Percentiles rank a stretch among this genome's conserved stretches.
Evolutionary conservation across 2,113 vertebrate species (phyloP).

Genomic region (Ctenomys sociabilis): DNA sequence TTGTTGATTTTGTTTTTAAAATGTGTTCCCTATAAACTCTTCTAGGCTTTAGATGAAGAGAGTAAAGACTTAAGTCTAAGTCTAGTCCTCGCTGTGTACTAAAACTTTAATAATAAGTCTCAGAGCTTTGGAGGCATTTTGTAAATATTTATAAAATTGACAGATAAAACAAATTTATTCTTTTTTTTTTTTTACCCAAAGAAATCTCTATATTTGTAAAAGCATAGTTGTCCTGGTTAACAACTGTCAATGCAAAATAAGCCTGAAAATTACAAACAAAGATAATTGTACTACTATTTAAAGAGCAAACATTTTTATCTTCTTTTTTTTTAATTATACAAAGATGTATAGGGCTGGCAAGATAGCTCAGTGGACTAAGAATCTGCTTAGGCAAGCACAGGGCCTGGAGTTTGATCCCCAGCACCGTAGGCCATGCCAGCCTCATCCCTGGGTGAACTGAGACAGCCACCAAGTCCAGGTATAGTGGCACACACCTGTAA

Average conservation of each 20-base stretch:
- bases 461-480: too few species aligned
- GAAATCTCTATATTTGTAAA: conserved; percentile 34
- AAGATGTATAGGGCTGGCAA: not conserved
- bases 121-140: conserved; percentile 29
- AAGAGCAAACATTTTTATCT: conserved; percentile 1
- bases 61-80: not conserved
- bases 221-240: not conserved
- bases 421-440: too few species aligned
- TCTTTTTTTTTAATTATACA: conserved; percentile 17
- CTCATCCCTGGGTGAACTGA: too few species aligned
- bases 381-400: too few species aligned
- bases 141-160: conserved; percentile 6
- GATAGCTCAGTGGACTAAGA: too few species aligned
- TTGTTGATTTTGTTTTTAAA: conserved; percentile 19
- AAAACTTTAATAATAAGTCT: conserved; percentile 14
- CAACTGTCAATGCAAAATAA: conserved; percentile 3
- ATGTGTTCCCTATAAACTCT: not conserved
- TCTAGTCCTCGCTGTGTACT: not conserved
- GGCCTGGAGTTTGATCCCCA: too few species aligned
- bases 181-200: not conserved
- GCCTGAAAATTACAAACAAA: conserved; percentile 46
- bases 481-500: too few species aligned
- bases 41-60: not conserved
- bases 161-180: conserved; percentile 10
- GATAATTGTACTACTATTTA: not conserved